phyloP scores from a whole-genome alignment of 2,113 vertebrate genomes.

The Arizona elegans region DNA sequence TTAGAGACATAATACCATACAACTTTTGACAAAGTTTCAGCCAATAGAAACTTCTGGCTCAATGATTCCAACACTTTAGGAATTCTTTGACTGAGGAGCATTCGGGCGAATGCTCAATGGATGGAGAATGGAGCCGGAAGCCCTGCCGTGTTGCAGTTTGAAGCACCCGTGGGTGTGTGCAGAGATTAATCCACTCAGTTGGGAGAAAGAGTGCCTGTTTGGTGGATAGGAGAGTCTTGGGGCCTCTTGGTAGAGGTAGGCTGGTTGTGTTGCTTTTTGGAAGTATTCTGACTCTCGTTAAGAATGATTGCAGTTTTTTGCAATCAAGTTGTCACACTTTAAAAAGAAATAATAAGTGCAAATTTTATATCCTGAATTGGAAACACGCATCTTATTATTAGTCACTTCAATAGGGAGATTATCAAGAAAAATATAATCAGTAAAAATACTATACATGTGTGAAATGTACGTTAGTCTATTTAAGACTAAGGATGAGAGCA shows the following conservation, averaged over 20 bases:
- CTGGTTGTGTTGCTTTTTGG: not conserved
- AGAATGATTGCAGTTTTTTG: not conserved
- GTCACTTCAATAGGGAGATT: not conserved
- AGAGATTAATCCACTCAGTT: not conserved
- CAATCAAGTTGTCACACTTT: not conserved
- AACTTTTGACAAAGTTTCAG: not conserved
- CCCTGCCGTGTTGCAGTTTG: not conserved
- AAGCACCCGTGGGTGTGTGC: not conserved
- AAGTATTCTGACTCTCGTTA: too few species aligned
- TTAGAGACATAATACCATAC: not conserved
- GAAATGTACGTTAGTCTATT: not conserved
- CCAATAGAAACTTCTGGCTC: not conserved
- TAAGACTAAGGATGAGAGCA: not conserved
- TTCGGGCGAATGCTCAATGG: not conserved
- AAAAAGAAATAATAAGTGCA: not conserved
- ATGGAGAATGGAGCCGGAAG: not conserved
- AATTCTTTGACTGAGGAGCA: not conserved
- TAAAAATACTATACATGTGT: not conserved
- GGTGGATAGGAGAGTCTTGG: not conserved
- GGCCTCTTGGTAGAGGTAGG: not conserved
- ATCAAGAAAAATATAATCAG: not conserved
- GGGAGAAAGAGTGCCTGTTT: not conserved
- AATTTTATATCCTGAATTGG: not conserved
- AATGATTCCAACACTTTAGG: not conserved
- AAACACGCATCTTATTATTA: not conserved